phyloP scores from a whole-genome alignment of 2,888 invertebrate genomes.

The Rhagonycha fulva region DNA sequence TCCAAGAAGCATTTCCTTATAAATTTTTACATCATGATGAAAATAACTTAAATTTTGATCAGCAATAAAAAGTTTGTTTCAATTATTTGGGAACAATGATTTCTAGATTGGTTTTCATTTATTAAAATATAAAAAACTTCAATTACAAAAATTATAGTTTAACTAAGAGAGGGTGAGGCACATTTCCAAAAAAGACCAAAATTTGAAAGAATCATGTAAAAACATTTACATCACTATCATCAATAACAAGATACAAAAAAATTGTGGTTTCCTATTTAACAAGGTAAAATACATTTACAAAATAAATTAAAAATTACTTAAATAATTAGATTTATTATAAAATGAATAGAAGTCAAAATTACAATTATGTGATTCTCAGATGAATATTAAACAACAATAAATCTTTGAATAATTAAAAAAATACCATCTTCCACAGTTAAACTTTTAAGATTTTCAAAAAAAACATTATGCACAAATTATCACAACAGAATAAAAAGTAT shows the following conservation, averaged over 20 bases:
- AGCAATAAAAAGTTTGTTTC: background rate
- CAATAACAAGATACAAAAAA: background rate
- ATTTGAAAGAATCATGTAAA: background rate
- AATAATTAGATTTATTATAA: constrained; percentile 26
- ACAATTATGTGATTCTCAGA: constrained; percentile 12
- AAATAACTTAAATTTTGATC: background rate
- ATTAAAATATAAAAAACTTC: background rate
- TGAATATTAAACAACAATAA: constrained; percentile 22
- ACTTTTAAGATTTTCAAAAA: background rate
- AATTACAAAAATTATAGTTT: background rate
- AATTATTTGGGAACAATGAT: background rate
- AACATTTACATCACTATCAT: background rate
- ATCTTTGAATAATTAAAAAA: constrained; percentile 13
- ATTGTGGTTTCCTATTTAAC: background rate
- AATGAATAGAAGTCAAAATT: constrained; percentile 8
- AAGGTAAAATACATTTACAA: background rate
- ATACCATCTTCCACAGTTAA: background rate
- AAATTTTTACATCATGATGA: background rate
- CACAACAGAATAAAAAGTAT: background rate
- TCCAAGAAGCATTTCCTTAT: constrained; percentile 18
- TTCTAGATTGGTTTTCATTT: background rate
- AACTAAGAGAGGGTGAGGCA: background rate
- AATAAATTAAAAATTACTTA: background rate
- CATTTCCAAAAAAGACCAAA: background rate
- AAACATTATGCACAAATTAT: background rate